Base-by-base conservation (phyloP, 2,113 vertebrate species). In the Cynocephalus volans region DNA sequence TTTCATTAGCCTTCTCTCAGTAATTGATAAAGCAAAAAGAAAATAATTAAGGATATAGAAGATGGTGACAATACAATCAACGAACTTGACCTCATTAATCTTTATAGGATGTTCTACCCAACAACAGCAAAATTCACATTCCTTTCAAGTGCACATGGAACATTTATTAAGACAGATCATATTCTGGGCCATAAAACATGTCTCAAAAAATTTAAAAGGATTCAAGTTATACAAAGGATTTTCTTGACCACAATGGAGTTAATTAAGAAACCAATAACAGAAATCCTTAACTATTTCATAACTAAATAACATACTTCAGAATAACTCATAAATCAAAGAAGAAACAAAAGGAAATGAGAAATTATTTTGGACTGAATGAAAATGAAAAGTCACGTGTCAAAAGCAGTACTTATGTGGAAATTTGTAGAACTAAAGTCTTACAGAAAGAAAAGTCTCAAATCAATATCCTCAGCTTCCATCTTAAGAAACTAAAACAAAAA, bases 281-380 rank as follows among this genome's bases (percentile, higher is more conserved):
- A 84, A 93, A 75, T 94, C 15, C 48, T 90, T 48, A 94, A 81
- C 58, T 86, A 67, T 87, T 94, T 91, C 81, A 36, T 87, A 87
- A 85, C 13, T 80, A n/a, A n/a, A 18, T 45, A 81, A 23, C 62
- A 13, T n/a, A 26, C 31, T 87, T 87, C 58, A 75, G 48, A 81
- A 60, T 81, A 91, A 69, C 65, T 86, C 26, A 52, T 65, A 6
- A 81, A 6, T 58, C 58, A 81, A 90, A 91, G 31, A 85, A 48
- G 36, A 87, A 81, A 60, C 75, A 18, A 87, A 75, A 94, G 18
- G 56, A 86, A 86, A 94, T 67, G 33, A 52, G 14, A 81, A 90
- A 65, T 73, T 89, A 58, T 65, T 96, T 81, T 79, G 50, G 36
- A 45, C 48, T 50, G 28, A 93, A 67, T 67, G 58, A 90, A 96